These are phyloP conservation scores for Polydrusus cervinus DNA, from an alignment of 2,888 invertebrate genomes.

Conservation along the genomic window DNA sequence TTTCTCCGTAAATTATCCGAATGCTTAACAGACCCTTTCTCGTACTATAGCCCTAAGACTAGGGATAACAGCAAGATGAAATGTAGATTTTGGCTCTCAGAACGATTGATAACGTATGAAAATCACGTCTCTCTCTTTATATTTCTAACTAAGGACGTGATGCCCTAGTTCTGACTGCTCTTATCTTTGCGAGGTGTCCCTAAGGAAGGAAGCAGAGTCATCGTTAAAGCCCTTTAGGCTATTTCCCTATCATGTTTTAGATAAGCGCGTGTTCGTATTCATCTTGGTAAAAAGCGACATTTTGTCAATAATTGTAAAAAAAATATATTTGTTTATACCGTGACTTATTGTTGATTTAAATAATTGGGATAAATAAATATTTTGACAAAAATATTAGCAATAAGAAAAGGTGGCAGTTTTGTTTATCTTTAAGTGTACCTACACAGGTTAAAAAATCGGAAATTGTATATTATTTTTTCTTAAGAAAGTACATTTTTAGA, in stretches of 20 bases:
- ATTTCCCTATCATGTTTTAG: constrained; percentile 21
- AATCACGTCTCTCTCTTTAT: constrained; percentile 27
- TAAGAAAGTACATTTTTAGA: no score
- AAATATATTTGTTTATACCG: not conserved
- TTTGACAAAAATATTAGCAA: no score
- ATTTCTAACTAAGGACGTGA: constrained; percentile 25
- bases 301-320: constrained; percentile 1
- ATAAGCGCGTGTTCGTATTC: constrained; percentile 10
- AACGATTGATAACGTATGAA: constrained; percentile 29
- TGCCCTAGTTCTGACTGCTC: constrained; percentile 17
- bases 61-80: not conserved
- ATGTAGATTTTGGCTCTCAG: constrained; percentile 5
- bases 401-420: no score
- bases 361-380: no score
- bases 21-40: not conserved
- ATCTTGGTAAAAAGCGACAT: not conserved
- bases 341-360: no score
- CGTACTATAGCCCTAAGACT: not conserved
- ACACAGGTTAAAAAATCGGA: no score
- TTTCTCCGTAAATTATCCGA: not conserved
- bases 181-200: constrained; percentile 24
- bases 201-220: constrained; percentile 19
- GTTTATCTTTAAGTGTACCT: no score
- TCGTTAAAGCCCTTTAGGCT: constrained; percentile 26
- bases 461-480: no score